These are phyloP conservation scores for Urosaurus nigricauda DNA, from an alignment of 2,797 vertebrate species.

Conservation along the genomic window DNA sequence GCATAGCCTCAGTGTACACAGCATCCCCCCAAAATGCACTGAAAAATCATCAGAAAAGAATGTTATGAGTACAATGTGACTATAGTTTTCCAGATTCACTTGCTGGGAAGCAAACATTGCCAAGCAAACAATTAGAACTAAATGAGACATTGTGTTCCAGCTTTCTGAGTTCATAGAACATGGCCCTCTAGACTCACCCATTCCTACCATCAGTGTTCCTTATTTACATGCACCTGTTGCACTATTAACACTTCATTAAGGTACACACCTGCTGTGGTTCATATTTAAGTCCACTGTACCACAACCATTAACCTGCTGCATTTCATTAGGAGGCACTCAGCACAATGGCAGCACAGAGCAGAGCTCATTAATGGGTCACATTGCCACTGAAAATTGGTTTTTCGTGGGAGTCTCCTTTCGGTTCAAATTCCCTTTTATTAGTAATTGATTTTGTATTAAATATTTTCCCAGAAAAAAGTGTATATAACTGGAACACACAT, in stretches of 20 bases:
- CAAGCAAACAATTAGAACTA: neutral
- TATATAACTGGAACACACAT: neutral
- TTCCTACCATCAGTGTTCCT: slow-evolving; percentile 52
- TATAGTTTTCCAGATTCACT: neutral
- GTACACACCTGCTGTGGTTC: slow-evolving; percentile 73
- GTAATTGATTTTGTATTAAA: slow-evolving; percentile 69
- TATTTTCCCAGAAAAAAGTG: slow-evolving; percentile 50
- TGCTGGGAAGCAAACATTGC: neutral
- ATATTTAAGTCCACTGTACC: slow-evolving; percentile 62
- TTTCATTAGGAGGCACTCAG: slow-evolving; percentile 63
- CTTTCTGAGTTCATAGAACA: neutral
- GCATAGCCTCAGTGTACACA: neutral
- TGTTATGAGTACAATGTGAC: neutral
- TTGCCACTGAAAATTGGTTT: slow-evolving; percentile 59
- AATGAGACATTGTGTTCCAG: slow-evolving; percentile 7
- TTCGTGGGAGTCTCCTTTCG: slow-evolving; percentile 54
- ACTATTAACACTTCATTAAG: slow-evolving; percentile 75
- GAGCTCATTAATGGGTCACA: slow-evolving; percentile 59
- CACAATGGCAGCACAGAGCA: slow-evolving; percentile 67
- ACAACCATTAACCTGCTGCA: slow-evolving; percentile 55
- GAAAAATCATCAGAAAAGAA: neutral
- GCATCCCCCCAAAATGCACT: neutral
- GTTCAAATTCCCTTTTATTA: slow-evolving; percentile 58
- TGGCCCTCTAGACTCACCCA: slow-evolving; percentile 29
- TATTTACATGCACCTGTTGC: slow-evolving; percentile 72